These are phyloP conservation scores for Gephyroberyx darwinii DNA, from an alignment of 2,797 vertebrate genomes.

Conservation along the genomic window DNA sequence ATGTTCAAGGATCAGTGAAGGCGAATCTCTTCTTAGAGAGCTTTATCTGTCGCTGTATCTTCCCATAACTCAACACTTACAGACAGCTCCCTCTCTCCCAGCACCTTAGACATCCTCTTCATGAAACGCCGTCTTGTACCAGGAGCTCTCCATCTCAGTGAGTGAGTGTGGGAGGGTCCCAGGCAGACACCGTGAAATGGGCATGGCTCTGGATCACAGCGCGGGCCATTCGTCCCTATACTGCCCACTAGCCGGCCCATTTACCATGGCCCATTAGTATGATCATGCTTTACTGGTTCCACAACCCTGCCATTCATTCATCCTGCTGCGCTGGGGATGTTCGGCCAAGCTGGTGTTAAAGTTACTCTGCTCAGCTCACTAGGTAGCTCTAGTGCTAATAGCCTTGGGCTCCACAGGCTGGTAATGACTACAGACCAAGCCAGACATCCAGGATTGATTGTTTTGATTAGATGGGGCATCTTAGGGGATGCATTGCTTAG, in stretches of 20 bases:
- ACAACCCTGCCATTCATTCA: conserved; percentile 66
- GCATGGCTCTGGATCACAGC: conserved; percentile 79
- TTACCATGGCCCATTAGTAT: conserved; percentile 83
- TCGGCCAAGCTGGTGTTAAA: conserved; percentile 69
- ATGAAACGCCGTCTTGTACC: conserved; percentile 36
- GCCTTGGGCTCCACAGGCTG: conserved; percentile 56
- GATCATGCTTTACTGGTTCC: conserved; percentile 73
- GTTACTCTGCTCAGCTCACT: conserved; percentile 67
- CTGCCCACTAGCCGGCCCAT: conserved; percentile 74
- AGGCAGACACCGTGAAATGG: conserved; percentile 84
- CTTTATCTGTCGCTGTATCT: conserved; percentile 32
- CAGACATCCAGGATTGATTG: conserved; percentile 77
- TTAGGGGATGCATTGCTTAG: conserved; percentile 64
- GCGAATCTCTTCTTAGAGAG: conserved; percentile 46
- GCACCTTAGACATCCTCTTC: conserved; percentile 55
- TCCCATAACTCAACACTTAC: conserved; percentile 51
- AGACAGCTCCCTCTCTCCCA: conserved; percentile 52
- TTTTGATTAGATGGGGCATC: conserved; percentile 78
- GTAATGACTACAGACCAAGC: conserved; percentile 69
- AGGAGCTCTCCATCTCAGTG: conserved; percentile 78
- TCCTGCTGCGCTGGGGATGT: conserved; percentile 61
- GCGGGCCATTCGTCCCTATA: conserved; percentile 64
- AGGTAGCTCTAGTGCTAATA: conserved; percentile 68
- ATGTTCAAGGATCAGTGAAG: conserved; percentile 45
- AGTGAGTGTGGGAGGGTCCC: conserved; percentile 72